phyloP scores from a whole-genome alignment of 2,797 vertebrate species.

The Leptodactylus fallax region DNA sequence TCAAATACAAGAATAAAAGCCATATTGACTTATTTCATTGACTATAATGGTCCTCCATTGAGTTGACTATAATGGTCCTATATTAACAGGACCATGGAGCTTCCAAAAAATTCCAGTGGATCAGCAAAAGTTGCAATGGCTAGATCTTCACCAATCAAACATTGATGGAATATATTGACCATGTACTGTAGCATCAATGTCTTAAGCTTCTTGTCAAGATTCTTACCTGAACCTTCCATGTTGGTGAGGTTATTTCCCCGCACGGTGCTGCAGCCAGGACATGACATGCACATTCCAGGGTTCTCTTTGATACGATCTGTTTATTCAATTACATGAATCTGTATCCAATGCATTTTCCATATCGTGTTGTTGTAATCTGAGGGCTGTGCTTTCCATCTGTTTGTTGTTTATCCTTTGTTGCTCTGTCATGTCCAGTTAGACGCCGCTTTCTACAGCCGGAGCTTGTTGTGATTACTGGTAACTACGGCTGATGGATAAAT shows the following conservation, averaged over 20 bases:
- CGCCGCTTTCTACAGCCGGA: not conserved
- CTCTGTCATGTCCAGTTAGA: conserved; percentile 25
- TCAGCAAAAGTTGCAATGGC: not conserved
- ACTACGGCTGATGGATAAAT: conserved; percentile 16
- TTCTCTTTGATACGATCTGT: conserved; percentile 27
- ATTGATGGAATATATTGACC: no score
- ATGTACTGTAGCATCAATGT: not conserved
- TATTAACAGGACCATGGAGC: not conserved
- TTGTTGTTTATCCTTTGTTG: conserved; percentile 35
- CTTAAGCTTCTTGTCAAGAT: not conserved
- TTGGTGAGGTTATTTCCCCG: not conserved
- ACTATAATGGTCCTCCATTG: not conserved
- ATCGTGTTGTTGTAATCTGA: conserved; percentile 34
- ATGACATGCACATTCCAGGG: conserved; percentile 24
- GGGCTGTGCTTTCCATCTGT: conserved; percentile 17
- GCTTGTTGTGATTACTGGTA: not conserved
- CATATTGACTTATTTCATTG: no score
- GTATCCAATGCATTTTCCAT: conserved; percentile 35
- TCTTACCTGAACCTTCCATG: conserved; percentile 17
- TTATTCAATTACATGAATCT: conserved; percentile 27
- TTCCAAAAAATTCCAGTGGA: not conserved
- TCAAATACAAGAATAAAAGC: no score
- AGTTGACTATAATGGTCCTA: not conserved
- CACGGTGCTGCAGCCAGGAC: not conserved
- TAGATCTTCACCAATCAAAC: not conserved